phyloP scores from a whole-genome alignment of 2,797 vertebrate species.

The Girardinus metallicus region DNA sequence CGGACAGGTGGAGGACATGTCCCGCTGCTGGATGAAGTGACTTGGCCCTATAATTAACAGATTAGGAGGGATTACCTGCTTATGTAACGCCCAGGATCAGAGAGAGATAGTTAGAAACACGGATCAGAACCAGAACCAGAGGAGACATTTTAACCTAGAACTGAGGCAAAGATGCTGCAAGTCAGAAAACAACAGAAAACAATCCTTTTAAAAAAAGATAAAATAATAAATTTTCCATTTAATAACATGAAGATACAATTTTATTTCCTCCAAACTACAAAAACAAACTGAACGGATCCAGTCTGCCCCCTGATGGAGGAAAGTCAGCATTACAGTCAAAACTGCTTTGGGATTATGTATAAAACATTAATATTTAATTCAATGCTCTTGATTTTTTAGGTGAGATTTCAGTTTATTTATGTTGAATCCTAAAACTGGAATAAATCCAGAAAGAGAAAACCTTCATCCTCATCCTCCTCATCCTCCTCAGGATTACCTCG shows the following conservation, averaged over 20 bases:
- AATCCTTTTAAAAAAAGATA: too few relatives aligned
- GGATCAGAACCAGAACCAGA: not conserved
- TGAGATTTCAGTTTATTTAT: not conserved
- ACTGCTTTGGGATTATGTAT: not conserved
- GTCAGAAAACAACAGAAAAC: not conserved
- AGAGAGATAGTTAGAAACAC: not conserved
- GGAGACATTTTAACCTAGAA: not conserved
- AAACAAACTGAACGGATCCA: not conserved
- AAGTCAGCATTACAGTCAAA: not conserved
- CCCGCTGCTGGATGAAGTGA: not conserved
- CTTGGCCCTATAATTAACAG: constrained; percentile 51
- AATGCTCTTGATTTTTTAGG: not conserved
- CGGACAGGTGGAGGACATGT: not conserved
- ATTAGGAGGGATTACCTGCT: constrained; percentile 61
- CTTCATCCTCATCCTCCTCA: not conserved
- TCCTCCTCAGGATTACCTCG: constrained; percentile 24
- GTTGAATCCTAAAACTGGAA: not conserved
- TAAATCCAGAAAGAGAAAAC: not conserved
- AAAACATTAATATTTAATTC: not conserved
- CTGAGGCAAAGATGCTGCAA: not conserved
- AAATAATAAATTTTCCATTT: not conserved
- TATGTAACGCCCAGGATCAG: constrained; percentile 44
- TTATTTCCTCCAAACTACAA: not conserved
- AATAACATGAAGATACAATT: not conserved
- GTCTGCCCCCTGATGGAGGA: constrained; percentile 24